Evolutionary conservation across 2,797 vertebrate species (phyloP), one percentile per base, ranked within the genome.

Genomic region (Yasuhikotakia modesta): DNA sequence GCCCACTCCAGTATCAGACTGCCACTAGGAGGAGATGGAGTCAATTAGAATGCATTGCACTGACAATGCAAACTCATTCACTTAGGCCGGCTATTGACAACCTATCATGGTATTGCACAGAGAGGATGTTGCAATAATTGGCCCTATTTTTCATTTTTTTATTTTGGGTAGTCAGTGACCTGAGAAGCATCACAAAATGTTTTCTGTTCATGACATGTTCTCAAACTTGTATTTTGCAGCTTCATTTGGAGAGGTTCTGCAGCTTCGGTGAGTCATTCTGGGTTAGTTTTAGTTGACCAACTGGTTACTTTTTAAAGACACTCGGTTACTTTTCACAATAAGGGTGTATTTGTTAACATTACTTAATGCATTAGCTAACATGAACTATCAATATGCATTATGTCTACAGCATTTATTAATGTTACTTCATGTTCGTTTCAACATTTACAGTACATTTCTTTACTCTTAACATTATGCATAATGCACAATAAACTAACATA

Each of bases 11-110:
- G 73, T 61, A 70, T 78, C 67, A 63, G 43, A 78, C 67, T 78
- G 78, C 73, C 57, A 68, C 69, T 60, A 76, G 73, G 52, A 76
- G 46, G 78, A 64, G 68, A 73, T 69, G 78, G 78, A 83, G 66
- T 77, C 78, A 81, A 81, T 81, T 81, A 81, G 67, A 70, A 70
- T 81, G 79, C 66, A 76, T 71, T 76, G 73, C 57, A 72, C 55
- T 72, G 73, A 73, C 69, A 83, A 83, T 80, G 78, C 73, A 77
- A 76, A 80, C 73, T 80, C 81, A 79, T 66, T 79, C 61, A 66
- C 66, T 76, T 76, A 70, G 35, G 24, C 78, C 73, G 69, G 48
- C 73, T 64, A 73, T 71, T 77, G 81, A 76, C 81, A 83, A 48
- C 69, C 53, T 81, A 76, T 68, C 74, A 73, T 58, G 69, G 24